Percentiles rank a stretch among this genome's conserved stretches.
Conservation (phyloP, 1,140 invertebrate genomes). For the Cecropterus lyciades region DNA sequence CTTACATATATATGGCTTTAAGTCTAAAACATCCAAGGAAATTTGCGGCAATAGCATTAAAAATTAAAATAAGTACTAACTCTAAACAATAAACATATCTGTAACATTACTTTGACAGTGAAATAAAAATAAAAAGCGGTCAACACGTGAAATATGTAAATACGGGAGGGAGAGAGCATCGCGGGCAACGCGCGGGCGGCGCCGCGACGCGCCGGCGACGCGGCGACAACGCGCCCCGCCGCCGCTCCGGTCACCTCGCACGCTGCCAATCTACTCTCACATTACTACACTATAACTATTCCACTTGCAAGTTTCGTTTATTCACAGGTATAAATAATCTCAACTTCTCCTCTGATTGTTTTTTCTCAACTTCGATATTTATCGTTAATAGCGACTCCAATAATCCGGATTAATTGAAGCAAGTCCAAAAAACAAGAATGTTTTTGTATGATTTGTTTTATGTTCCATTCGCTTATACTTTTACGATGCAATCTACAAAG, state of each 20-base stretch:
- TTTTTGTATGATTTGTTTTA: conserved; percentile 2
- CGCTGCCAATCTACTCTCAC: conserved; percentile 33
- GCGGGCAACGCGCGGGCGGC: conserved; percentile 6
- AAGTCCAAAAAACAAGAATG: conserved; percentile 9
- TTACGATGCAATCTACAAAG: conserved; percentile 7
- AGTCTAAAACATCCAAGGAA: too few relatives aligned
- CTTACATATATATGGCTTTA: too few relatives aligned
- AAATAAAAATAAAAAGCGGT: conserved; percentile 10
- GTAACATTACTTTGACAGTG: conserved; percentile 8
- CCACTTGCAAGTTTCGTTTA: conserved; percentile 22
- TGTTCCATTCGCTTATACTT: background rate
- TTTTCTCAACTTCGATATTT: conserved; percentile 19
- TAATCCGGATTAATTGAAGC: background rate
- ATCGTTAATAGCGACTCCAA: background rate
- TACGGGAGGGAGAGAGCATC: conserved; percentile 14
- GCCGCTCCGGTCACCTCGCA: conserved; percentile 20
- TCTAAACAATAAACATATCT: background rate
- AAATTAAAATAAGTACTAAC: background rate
- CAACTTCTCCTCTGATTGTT: conserved; percentile 4
- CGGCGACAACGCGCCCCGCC: conserved; percentile 24
- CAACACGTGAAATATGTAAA: conserved; percentile 20
- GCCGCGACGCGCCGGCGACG: conserved; percentile 30
- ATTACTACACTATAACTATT: conserved; percentile 28
- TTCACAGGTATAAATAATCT: conserved; percentile 25
- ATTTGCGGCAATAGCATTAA: too few relatives aligned